A percentile compares a stretch with the other conserved stretches of the same genome.
phyloP scores from a whole-genome alignment of 1,140 invertebrate species.

The Scaptomyza hsui region DNA sequence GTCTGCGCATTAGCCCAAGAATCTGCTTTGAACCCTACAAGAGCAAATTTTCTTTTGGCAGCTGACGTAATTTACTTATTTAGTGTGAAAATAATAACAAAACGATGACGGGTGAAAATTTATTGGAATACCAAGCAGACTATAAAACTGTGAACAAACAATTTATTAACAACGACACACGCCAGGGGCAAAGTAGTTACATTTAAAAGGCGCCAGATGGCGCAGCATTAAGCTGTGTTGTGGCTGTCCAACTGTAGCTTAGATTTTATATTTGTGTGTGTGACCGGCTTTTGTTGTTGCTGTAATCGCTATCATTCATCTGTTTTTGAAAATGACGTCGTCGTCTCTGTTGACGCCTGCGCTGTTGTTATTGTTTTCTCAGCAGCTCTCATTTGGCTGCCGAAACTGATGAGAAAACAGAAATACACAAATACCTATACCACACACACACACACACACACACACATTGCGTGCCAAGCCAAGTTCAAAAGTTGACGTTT shows the following conservation, averaged over 20 bases:
- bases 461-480: slow-evolving; percentile 56
- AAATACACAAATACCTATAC: slow-evolving; percentile 27
- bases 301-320: slow-evolving; percentile 33
- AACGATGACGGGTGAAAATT: slow-evolving; percentile 29
- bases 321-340: slow-evolving; percentile 57
- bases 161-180: slow-evolving; percentile 6
- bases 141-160: slow-evolving; percentile 24
- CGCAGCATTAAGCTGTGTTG: slow-evolving; percentile 9
- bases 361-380: slow-evolving; percentile 10
- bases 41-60: slow-evolving; percentile 48
- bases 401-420: slow-evolving; percentile 48
- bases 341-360: slow-evolving; percentile 33
- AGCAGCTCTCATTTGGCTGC: slow-evolving; percentile 23
- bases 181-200: neutral
- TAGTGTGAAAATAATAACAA: slow-evolving; percentile 39
- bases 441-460: neutral
- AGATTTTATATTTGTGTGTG: neutral
- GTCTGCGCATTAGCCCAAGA: slow-evolving; percentile 23
- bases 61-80: slow-evolving; percentile 52
- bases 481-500: slow-evolving; percentile 68
- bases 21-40: slow-evolving; percentile 50
- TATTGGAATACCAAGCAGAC: slow-evolving; percentile 27
- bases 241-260: slow-evolving; percentile 36
- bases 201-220: slow-evolving; percentile 31
- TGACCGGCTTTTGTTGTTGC: slow-evolving; percentile 34